Evolutionary conservation across 2,888 invertebrate species (phyloP).

Genomic region (Polyommatus iphigenia): DNA sequence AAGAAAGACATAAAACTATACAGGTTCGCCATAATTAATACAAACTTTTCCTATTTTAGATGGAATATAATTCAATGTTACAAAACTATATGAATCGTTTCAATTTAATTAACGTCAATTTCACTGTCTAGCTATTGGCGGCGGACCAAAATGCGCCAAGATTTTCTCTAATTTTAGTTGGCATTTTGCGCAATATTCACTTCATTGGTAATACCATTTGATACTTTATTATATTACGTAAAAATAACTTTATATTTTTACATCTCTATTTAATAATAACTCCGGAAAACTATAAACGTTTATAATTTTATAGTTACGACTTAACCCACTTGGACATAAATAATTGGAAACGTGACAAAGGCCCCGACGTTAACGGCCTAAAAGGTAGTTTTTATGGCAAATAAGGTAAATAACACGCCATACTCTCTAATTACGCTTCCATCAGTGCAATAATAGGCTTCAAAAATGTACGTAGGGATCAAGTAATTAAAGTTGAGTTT

Average conservation of each 20-base stretch:
- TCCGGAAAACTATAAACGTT: not conserved
- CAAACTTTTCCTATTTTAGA: not conserved
- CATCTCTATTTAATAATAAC: not conserved
- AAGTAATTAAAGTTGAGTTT: conserved; percentile 27
- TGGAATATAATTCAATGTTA: not conserved
- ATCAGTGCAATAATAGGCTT: conserved; percentile 26
- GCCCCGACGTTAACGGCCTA: not conserved
- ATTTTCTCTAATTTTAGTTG: conserved; percentile 17
- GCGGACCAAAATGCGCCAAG: conserved; percentile 16
- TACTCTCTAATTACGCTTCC: conserved; percentile 23
- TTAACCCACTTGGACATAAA: not conserved
- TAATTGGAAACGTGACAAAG: not conserved
- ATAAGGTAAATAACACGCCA: conserved; percentile 24
- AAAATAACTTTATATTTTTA: not conserved
- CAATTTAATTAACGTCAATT: conserved; percentile 20
- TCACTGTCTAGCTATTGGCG: conserved; percentile 3
- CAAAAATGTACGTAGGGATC: conserved; percentile 30
- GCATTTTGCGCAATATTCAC: conserved; percentile 17
- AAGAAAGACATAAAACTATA: too few species aligned
- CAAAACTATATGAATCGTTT: not conserved
- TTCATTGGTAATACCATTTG: not conserved
- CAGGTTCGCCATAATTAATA: too few species aligned
- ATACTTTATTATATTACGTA: not conserved
- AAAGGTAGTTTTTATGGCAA: conserved; percentile 25
- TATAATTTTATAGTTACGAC: not conserved